These are phyloP conservation scores for Axinella damicornis DNA, from an alignment of 37 sponge, comb jelly and placozoan species.

Conservation along the genomic window DNA sequence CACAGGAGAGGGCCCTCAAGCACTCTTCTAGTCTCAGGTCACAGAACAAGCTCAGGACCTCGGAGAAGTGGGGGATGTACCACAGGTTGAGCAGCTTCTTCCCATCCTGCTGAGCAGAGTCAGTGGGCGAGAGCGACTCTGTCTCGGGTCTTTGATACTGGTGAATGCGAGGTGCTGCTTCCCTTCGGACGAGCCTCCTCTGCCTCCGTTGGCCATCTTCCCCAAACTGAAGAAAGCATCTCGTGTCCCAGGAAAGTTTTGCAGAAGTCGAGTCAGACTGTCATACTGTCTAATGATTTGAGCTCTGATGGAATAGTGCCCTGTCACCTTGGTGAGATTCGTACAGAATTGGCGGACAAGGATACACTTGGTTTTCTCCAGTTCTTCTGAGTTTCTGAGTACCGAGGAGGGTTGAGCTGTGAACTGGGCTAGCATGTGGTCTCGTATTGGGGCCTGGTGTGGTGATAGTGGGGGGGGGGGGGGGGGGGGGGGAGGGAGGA, in stretches of 20 bases:
- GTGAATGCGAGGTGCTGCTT: no score
- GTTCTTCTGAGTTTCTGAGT: slow-evolving; percentile 17
- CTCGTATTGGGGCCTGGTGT: slow-evolving; percentile 56
- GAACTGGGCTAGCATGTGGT: slow-evolving; percentile 65
- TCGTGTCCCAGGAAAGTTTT: slow-evolving; percentile 50
- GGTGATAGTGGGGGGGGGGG: not conserved
- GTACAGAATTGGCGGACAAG: slow-evolving; percentile 39
- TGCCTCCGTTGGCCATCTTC: no score
- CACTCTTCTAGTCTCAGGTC: no score
- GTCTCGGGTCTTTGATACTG: no score
- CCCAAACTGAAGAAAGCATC: not conserved
- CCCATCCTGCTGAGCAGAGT: slow-evolving; percentile 65
- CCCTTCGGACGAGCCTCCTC: no score
- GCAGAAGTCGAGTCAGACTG: slow-evolving; percentile 31
- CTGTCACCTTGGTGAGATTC: slow-evolving; percentile 26
- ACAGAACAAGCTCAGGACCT: no score
- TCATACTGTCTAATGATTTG: slow-evolving; percentile 56
- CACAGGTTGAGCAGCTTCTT: slow-evolving; percentile 67
- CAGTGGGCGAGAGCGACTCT: slow-evolving; percentile 10
- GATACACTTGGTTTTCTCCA: slow-evolving; percentile 2
- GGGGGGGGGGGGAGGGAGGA: not conserved
- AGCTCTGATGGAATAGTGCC: slow-evolving; percentile 49
- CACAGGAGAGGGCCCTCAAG: no score
- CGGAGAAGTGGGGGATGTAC: slow-evolving; percentile 77
- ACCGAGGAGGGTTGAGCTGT: slow-evolving; percentile 12